phyloP scores from a whole-genome alignment of 1,140 invertebrate species.

The Rhopalosiphum maidis region DNA sequence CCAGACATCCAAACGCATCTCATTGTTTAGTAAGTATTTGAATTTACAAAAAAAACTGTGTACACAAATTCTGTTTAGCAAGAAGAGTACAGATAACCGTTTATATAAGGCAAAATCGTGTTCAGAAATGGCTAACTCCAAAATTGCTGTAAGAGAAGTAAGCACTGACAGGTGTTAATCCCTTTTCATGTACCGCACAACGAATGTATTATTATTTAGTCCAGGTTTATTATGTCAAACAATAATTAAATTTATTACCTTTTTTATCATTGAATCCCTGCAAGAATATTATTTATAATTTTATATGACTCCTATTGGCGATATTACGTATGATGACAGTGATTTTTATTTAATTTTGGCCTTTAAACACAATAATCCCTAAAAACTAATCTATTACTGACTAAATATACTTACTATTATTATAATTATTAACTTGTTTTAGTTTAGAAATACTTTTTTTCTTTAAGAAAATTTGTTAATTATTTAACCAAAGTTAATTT shows the following conservation, averaged over 20 bases:
- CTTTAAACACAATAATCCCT: not conserved
- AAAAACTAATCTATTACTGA: not conserved
- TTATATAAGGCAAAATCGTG: slow-evolving; percentile 59
- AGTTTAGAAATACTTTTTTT: not conserved
- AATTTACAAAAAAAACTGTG: slow-evolving; percentile 61
- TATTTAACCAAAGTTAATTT: slow-evolving; percentile 42
- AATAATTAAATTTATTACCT: not conserved
- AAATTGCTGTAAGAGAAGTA: slow-evolving; percentile 44
- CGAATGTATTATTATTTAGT: slow-evolving; percentile 21
- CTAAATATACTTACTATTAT: not conserved
- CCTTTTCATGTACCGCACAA: not conserved
- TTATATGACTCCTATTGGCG: not conserved
- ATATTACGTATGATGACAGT: not conserved
- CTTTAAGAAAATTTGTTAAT: slow-evolving; percentile 10
- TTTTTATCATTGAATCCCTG: not conserved
- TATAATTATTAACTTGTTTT: slow-evolving; percentile 13
- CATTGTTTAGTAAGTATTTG: slow-evolving; percentile 61
- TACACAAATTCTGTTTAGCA: slow-evolving; percentile 59
- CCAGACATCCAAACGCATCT: slow-evolving; percentile 59
- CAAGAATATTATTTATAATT: not conserved
- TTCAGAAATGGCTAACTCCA: slow-evolving; percentile 58
- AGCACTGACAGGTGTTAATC: slow-evolving; percentile 24
- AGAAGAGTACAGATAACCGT: slow-evolving; percentile 55
- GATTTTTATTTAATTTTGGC: slow-evolving; percentile 3
- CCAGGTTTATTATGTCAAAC: not conserved